phyloP scores from a whole-genome alignment of 2,888 invertebrate species.

The Drosophila sordidapex region DNA sequence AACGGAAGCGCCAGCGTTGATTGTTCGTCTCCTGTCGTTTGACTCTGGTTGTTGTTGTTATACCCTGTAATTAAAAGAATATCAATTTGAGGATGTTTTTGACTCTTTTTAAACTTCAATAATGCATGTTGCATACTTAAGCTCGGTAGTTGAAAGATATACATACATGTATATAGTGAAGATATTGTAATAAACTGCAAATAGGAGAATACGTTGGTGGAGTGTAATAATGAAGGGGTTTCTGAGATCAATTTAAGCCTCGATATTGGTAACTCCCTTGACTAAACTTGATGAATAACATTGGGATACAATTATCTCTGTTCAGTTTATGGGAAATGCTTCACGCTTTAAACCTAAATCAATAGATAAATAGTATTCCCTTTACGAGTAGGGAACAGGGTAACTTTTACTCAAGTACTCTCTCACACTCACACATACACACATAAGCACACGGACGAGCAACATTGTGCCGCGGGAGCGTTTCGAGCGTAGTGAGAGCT shows the following conservation, averaged over 20 bases:
- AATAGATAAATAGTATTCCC: not conserved
- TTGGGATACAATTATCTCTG: not conserved
- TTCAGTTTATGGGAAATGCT: not conserved
- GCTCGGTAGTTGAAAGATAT: not conserved
- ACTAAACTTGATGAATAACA: not conserved
- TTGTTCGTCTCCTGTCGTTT: conserved; percentile 62
- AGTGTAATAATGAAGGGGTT: not conserved
- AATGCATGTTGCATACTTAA: not conserved
- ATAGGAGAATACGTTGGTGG: not conserved
- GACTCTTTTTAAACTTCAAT: not conserved
- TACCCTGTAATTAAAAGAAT: conserved; percentile 14
- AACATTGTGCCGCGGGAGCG: conserved; percentile 30
- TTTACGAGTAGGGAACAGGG: not conserved
- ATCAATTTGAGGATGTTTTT: not conserved
- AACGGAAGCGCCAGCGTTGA: conserved; percentile 60
- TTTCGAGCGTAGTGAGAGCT: conserved; percentile 65
- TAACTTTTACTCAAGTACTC: not conserved
- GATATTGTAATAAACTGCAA: not conserved
- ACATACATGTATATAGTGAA: not conserved
- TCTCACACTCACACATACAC: conserved; percentile 14
- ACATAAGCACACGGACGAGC: conserved; percentile 7
- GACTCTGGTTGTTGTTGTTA: conserved; percentile 38
- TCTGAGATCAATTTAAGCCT: not conserved
- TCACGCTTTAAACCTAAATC: not conserved
- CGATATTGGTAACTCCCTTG: not conserved